phyloP scores from a whole-genome alignment of 2,797 vertebrate genomes.

The Rhyacichthys aspro region DNA sequence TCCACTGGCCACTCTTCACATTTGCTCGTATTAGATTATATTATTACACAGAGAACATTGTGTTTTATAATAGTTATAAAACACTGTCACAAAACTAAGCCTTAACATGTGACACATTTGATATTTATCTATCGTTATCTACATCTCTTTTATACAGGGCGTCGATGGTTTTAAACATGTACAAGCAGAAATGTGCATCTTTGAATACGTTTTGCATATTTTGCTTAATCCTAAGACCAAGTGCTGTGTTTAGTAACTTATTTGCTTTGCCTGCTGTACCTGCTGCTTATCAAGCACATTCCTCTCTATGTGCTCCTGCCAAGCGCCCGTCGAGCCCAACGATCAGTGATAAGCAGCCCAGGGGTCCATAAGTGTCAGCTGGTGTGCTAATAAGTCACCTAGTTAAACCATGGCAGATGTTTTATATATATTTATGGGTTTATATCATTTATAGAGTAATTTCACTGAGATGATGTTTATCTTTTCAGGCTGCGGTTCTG shows the following conservation, averaged over 20 bases:
- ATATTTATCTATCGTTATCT: too few species aligned
- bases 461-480: not conserved
- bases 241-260: conserved; percentile 18
- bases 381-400: conserved; percentile 15
- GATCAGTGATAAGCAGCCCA: conserved; percentile 34
- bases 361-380: conserved; percentile 46
- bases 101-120: conserved; percentile 12
- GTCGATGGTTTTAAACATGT: too few species aligned
- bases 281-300: conserved; percentile 65
- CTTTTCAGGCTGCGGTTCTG: not conserved
- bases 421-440: conserved; percentile 21
- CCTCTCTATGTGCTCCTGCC: conserved; percentile 31
- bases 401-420: not conserved
- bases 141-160: too few species aligned
- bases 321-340: conserved; percentile 27
- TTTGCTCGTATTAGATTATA: conserved; percentile 24
- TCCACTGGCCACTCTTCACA: conserved; percentile 26
- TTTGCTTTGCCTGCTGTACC: conserved; percentile 47
- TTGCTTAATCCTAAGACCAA: conserved; percentile 4
- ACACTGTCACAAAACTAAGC: conserved; percentile 47
- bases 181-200: not conserved
- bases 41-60: conserved; percentile 42
- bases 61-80: conserved; percentile 51
- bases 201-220: conserved; percentile 35
- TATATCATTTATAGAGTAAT: conserved; percentile 5